Base-by-base conservation (phyloP, 2,888 invertebrate genomes). In the Liodrosophila aerea region DNA sequence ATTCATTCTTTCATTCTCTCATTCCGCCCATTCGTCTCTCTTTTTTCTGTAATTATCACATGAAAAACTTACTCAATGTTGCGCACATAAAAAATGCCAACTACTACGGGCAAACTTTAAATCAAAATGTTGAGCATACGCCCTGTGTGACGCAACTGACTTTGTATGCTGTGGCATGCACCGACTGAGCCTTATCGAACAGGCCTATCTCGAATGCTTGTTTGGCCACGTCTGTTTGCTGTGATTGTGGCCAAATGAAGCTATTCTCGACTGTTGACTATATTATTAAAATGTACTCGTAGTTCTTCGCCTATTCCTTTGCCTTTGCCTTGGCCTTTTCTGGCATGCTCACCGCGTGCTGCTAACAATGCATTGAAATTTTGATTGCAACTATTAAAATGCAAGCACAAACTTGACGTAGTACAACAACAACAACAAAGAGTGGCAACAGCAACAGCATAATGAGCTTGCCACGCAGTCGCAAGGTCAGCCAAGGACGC, bases 341-440 rank as follows among this genome's bases (percentile, higher is more conserved):
- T n/a, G 50, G 22, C 44, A 61, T 54, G 18, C 22, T 22, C 76
- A 51, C 51, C 61, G 52, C 66, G 47, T 66, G 67, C 45, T 44
- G 30, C 54, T 62, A 76, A 72, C 84, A 83, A 70, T 83, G 74
- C 77, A 81, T 80, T 67, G 56, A 70, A 80, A 80, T 83, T 76
- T 77, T 83, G 80, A 81, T 78, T 83, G 81, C 78, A 70, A 60
- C 67, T 77, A 78, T 83, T 83, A 80, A 78, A 76, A 76, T 83
- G 74, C 77, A 68, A 62, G 77, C 62, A 44, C 53, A 64, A 63
- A 45, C 83, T 76, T 72, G 72, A 72, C 64, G 57, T 49, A 41
- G 30, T 11, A 41, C 60, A 46, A 29, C 30, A 41, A 30, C 58
- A 39, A 39, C 30, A 51, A 41, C 9, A 5, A 45, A 31, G 52